These are phyloP conservation scores for Druceiella hillmani DNA, from an alignment of 2,888 invertebrate species.

Conservation along the genomic window DNA sequence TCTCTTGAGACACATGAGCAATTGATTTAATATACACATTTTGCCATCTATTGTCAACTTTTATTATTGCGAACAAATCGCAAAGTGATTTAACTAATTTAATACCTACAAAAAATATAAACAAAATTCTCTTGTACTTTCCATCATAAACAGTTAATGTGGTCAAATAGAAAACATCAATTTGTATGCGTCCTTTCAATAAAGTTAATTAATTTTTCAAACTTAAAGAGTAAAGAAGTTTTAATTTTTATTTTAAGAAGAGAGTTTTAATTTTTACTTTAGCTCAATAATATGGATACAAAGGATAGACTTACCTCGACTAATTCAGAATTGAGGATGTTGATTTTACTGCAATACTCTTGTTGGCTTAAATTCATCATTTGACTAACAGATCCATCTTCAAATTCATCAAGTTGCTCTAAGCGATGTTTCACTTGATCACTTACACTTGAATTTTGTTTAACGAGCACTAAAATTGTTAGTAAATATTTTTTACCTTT, in stretches of 20 bases:
- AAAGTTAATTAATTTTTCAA: not conserved
- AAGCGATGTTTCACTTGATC: slow-evolving; percentile 87
- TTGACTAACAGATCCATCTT: slow-evolving; percentile 81
- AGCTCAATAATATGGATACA: too few species aligned
- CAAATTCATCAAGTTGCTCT: slow-evolving; percentile 93
- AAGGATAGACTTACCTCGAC: slow-evolving; percentile 50
- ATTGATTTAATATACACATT: too few species aligned
- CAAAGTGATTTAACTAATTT: too few species aligned
- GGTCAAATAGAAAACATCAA: not conserved
- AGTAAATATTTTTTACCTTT: slow-evolving; percentile 16
- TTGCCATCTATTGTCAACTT: too few species aligned
- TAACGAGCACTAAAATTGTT: slow-evolving; percentile 64
- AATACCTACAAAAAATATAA: too few species aligned
- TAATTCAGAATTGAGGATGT: slow-evolving; percentile 86
- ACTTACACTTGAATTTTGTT: slow-evolving; percentile 72
- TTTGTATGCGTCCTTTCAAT: not conserved
- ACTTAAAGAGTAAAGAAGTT: not conserved
- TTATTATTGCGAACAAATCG: too few species aligned
- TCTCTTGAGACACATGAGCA: too few species aligned
- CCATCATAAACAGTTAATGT: not conserved
- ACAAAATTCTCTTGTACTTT: too few species aligned
- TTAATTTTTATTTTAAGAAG: too few species aligned
- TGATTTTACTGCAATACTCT: slow-evolving; percentile 84
- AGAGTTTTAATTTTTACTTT: too few species aligned
- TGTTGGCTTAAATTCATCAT: slow-evolving; percentile 88